Evolutionary conservation across 2,888 invertebrate species (phyloP).

Genomic region (Drosophila formosana): DNA sequence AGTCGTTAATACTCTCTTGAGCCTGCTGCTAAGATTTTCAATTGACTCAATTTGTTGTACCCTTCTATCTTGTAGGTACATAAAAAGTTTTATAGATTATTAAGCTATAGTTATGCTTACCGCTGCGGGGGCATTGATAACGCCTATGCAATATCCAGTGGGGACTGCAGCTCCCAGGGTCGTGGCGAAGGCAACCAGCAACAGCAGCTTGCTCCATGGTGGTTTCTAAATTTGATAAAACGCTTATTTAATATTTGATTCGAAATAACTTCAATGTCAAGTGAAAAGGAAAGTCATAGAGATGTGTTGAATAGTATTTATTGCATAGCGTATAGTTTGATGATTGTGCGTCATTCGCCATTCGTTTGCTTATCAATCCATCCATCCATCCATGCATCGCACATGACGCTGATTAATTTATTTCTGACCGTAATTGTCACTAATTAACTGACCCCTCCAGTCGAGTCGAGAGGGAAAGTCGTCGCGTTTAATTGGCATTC

Average conservation of each 20-base stretch:
- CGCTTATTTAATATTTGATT: background rate
- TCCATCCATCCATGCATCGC: background rate
- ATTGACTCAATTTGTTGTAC: too few species aligned
- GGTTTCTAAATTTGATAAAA: conserved; percentile 65
- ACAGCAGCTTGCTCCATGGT: conserved; percentile 85
- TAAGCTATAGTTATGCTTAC: conserved; percentile 86
- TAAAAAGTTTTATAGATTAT: background rate
- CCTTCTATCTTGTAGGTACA: too few species aligned
- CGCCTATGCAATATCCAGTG: conserved; percentile 94
- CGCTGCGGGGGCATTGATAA: conserved; percentile 92
- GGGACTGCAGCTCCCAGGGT: conserved; percentile 92
- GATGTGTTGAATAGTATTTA: background rate
- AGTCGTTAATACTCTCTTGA: too few species aligned
- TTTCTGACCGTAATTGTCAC: conserved; percentile 29
- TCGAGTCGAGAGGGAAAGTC: conserved; percentile 1
- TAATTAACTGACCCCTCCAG: conserved; percentile 54
- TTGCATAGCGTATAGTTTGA: background rate
- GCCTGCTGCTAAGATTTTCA: too few species aligned
- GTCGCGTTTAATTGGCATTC: conserved; percentile 5
- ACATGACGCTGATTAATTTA: conserved; percentile 29
- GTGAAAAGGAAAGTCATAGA: conserved; percentile 8
- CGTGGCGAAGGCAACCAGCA: conserved; percentile 89
- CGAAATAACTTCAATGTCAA: background rate
- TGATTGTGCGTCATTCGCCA: conserved; percentile 50
- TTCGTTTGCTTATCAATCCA: background rate